A percentile compares a stretch with the other conserved stretches of the same genome.
Conservation (phyloP, 2,797 vertebrate species). For the Notamacropus eugenii region DNA sequence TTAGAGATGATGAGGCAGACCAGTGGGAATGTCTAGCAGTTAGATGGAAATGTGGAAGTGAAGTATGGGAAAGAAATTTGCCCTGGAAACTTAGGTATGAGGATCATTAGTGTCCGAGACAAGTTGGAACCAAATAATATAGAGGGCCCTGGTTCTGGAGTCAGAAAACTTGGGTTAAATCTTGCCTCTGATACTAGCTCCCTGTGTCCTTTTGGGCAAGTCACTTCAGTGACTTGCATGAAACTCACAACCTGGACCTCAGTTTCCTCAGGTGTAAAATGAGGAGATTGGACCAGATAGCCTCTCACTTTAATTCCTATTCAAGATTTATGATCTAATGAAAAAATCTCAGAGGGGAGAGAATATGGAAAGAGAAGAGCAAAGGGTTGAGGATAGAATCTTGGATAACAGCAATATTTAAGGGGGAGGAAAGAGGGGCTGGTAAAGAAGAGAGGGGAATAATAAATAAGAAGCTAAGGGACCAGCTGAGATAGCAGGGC, state of each 20-base stretch:
- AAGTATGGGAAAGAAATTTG: background rate
- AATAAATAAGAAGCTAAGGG: background rate
- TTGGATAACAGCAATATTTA: conserved; percentile 3
- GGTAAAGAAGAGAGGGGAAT: rapidly evolving
- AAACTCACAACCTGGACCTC: background rate
- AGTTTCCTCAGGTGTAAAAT: background rate
- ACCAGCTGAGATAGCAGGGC: background rate
- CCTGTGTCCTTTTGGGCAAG: background rate
- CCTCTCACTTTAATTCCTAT: background rate
- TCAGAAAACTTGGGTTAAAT: background rate
- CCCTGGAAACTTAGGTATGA: background rate
- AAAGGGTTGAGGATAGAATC: background rate
- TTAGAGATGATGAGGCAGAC: background rate
- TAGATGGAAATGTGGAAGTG: background rate
- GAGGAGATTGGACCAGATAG: background rate
- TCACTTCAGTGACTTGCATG: background rate
- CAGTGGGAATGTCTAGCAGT: background rate
- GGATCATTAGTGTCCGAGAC: background rate
- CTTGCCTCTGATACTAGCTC: background rate
- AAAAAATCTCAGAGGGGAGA: background rate
- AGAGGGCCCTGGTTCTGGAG: background rate
- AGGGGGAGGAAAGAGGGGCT: background rate
- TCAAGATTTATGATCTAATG: background rate
- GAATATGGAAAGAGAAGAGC: background rate
- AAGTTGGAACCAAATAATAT: background rate